Percentiles rank a stretch among this genome's conserved stretches.
These are phyloP conservation scores for Corythoichthys intestinalis DNA, from an alignment of 2,113 vertebrate genomes.

Conservation along the genomic window DNA sequence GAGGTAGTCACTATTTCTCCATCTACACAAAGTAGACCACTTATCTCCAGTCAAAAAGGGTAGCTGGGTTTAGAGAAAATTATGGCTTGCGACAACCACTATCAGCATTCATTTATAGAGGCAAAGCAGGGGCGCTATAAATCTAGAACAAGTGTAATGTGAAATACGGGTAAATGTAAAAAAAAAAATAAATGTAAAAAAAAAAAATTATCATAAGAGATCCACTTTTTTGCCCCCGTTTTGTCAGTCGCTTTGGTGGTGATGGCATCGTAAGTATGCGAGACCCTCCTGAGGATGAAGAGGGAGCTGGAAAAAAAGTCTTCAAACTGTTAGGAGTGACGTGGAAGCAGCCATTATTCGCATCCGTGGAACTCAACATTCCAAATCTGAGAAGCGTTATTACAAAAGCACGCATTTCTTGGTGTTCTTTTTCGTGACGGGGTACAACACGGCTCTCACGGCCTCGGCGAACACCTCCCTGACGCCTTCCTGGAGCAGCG, in stretches of 20 bases:
- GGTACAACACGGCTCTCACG: constrained; percentile 86
- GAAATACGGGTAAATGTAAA: constrained; percentile 62
- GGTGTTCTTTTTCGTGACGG: constrained; percentile 83
- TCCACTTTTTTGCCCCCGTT: constrained; percentile 49
- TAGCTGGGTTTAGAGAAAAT: constrained; percentile 48
- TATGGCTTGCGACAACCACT: constrained; percentile 60
- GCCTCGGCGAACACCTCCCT: constrained; percentile 88
- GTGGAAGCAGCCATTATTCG: constrained; percentile 41
- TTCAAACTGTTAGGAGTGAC: constrained; percentile 27
- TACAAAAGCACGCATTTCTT: constrained; percentile 89
- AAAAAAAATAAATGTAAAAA: constrained; percentile 62
- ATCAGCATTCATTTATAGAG: constrained; percentile 51
- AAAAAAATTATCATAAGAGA: constrained; percentile 33
- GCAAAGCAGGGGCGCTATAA: constrained; percentile 60
- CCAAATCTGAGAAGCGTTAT: constrained; percentile 61
- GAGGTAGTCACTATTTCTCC: constrained; percentile 70
- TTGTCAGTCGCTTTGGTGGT: constrained; percentile 67
- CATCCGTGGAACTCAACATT: constrained; percentile 57
- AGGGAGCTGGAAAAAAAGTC: constrained; percentile 42
- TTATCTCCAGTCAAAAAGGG: constrained; percentile 68
- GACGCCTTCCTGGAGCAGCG: constrained; percentile 85
- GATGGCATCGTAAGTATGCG: constrained; percentile 40
- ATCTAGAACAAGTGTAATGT: constrained; percentile 57
- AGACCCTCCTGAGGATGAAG: constrained; percentile 55
- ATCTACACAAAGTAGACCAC: constrained; percentile 59